A percentile compares a stretch with the other conserved stretches of the same genome.
These are phyloP conservation scores for Pachypsylla venusta DNA, from an alignment of 1,140 invertebrate species.

Conservation along the genomic window DNA sequence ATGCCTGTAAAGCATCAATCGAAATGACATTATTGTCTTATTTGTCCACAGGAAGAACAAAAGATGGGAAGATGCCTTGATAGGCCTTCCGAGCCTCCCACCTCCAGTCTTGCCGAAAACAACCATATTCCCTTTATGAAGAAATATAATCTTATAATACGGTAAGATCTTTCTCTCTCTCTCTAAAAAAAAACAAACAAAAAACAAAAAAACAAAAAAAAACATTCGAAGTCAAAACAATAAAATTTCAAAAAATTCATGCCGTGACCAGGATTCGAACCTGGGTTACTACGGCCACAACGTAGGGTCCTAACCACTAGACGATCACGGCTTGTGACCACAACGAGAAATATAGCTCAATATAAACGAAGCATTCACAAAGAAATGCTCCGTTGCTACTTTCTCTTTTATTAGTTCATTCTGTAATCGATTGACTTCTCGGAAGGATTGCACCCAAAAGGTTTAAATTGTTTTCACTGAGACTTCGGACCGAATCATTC, in stretches of 20 bases:
- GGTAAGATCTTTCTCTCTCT: conserved; percentile 1
- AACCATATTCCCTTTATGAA: background rate
- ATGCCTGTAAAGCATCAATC: no score
- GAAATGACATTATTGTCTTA: no score
- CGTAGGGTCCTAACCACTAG: no score
- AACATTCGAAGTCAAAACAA: background rate
- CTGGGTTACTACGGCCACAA: background rate
- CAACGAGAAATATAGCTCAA: background rate
- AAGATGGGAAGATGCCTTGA: conserved; percentile 3
- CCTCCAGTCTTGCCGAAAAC: background rate
- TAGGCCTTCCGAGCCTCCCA: background rate
- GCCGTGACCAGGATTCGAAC: no score
- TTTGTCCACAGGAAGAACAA: background rate
- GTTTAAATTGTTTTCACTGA: no score
- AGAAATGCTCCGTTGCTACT: background rate
- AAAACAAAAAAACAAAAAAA: background rate
- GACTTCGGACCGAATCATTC: no score
- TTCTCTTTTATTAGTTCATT: no score
- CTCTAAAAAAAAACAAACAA: background rate
- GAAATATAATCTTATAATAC: background rate
- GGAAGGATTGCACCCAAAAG: no score
- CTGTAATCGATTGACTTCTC: no score
- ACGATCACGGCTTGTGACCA: background rate
- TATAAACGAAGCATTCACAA: background rate
- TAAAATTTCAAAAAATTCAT: background rate